Conservation (phyloP, 2,113 vertebrate species). For the Diphyllodes magnificus region DNA sequence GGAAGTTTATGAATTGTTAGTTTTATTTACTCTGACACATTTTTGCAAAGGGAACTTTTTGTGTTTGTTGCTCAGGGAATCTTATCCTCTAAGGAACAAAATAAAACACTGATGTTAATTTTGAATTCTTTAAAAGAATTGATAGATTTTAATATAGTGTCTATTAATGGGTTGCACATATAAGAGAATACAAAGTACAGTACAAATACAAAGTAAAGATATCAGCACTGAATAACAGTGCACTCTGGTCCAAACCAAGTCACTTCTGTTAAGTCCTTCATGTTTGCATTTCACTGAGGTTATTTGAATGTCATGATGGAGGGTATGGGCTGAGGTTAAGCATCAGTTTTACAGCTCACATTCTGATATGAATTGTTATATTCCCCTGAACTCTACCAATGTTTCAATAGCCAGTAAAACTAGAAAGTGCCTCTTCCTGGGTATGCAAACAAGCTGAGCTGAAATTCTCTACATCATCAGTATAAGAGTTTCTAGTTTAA, state of each 20-base stretch:
- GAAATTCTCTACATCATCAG: not conserved
- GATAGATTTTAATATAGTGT: not conserved
- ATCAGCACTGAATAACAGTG: not conserved
- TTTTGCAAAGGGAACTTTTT: not conserved
- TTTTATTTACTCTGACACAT: conserved; percentile 7
- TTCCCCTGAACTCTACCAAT: not conserved
- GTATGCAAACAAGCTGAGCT: not conserved
- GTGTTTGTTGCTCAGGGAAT: not conserved
- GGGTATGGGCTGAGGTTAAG: not conserved
- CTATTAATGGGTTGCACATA: not conserved
- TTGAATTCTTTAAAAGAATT: not conserved
- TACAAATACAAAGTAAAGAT: not conserved
- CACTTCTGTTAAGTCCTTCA: not conserved
- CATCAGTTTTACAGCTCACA: not conserved
- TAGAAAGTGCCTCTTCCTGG: not conserved
- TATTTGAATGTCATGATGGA: not conserved
- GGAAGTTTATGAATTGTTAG: not conserved
- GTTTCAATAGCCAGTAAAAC: not conserved
- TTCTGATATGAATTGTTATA: not conserved
- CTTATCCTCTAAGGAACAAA: not conserved
- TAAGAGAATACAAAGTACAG: not conserved
- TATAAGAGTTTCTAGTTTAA: not conserved
- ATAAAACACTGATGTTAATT: not conserved
- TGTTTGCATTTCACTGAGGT: not conserved
- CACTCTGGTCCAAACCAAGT: not conserved